phyloP scores from a whole-genome alignment of 1,140 invertebrate genomes.

The Streblospio benedicti region DNA sequence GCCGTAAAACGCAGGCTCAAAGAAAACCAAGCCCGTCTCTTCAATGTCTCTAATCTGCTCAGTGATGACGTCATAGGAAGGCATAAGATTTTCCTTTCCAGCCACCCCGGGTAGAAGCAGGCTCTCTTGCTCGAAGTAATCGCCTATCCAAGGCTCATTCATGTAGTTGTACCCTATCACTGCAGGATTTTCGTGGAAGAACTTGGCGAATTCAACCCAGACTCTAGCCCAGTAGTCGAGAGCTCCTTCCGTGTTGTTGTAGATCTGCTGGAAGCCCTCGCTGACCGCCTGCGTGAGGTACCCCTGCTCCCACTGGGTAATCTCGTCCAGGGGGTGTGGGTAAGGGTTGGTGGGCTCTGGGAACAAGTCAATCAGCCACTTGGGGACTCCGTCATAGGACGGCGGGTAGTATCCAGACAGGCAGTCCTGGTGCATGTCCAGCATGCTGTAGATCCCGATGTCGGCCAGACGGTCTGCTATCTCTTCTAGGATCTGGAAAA shows the following conservation, averaged over 20 bases:
- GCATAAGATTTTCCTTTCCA: conserved; percentile 9
- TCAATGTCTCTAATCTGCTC: conserved; percentile 11
- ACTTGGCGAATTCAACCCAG: conserved; percentile 18
- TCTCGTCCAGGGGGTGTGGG: conserved; percentile 21
- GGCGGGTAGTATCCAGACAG: conserved; percentile 14
- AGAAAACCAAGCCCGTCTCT: conserved; percentile 12
- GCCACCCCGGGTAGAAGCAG: conserved; percentile 12
- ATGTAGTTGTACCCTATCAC: conserved; percentile 26
- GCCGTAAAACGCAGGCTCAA: conserved; percentile 16
- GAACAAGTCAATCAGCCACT: conserved; percentile 22
- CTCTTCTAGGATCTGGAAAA: no score
- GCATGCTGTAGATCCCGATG: conserved; percentile 22
- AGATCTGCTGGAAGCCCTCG: conserved; percentile 23
- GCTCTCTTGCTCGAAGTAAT: conserved; percentile 10
- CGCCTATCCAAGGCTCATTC: conserved; percentile 26
- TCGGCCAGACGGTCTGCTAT: no score
- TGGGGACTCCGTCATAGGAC: conserved; percentile 25
- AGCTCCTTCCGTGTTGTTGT: conserved; percentile 20
- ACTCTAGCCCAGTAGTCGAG: conserved; percentile 17
- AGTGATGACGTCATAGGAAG: conserved; percentile 12
- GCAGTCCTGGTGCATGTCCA: conserved; percentile 29
- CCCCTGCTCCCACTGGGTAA: conserved; percentile 2
- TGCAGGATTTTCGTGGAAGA: conserved; percentile 10
- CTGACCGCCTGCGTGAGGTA: conserved; percentile 24
- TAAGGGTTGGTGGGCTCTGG: conserved; percentile 16